Base-by-base conservation (phyloP, 2,113 vertebrate species). In the Ophthalmotilapia sp. region DNA sequence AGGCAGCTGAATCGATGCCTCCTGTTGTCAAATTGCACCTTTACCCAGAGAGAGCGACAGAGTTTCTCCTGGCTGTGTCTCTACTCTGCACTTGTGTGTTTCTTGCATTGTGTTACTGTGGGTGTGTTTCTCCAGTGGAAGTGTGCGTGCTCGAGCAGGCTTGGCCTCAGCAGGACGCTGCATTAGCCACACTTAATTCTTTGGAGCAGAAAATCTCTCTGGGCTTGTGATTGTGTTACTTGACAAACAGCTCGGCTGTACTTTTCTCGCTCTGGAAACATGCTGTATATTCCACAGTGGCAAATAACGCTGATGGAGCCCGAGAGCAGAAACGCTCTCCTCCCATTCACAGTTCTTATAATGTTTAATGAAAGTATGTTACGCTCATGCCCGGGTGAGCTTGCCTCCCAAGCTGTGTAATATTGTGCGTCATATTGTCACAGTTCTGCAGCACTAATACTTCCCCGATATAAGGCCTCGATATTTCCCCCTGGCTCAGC, bases 1-100 rank as follows among this genome's bases (percentile, higher is more conserved):
- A 90, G 94, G 91, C 91, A 80, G 87, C 91, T 93, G 91, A 93
- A 96, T 96, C 93, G 54, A 95, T 96, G 94, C 85, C 88, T 90
- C 86, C 93, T 95, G 90, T 95, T 95, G 93, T 94, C 93, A 94
- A 90, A 92, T 91, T 89, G 90, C 90, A 89, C 79, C 85, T 87
- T 87, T 84, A 88, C 73, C 81, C 58, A 83, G 90, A 87, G 86
- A 89, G 68, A 80, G 79, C 36, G 49, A 90, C 89, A 73, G 51
- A 86, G 23, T 38, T 82, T 56, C 73, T 58, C 23, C 47, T 58
- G 58, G 82, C 65, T 86, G 80, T 42, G 26, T 60, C 26, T 75
- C 53, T 60, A 47, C 73, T 54, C 29, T 73, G 73, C n/a, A 36
- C 80, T 68, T 77, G 55, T 88, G 73, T 86, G 51, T 73, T 23